A percentile compares a stretch with the other conserved stretches of the same genome.
Conservation (phyloP, 2,113 vertebrate genomes). For the Origma solitaria region DNA sequence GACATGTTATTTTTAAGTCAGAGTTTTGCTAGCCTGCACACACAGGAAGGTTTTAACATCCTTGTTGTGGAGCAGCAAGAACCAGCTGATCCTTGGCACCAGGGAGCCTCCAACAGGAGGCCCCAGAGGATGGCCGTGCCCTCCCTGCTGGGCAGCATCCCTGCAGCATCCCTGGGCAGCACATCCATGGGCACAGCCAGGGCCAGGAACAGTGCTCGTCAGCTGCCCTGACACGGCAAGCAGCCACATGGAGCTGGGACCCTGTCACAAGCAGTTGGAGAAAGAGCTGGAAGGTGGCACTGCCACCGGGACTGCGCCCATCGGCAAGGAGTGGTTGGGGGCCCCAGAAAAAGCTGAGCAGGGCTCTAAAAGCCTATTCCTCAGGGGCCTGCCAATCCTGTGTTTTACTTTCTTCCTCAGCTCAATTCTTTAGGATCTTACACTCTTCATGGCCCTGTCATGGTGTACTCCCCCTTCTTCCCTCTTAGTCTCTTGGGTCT, state of each 20-base stretch:
- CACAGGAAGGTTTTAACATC: not conserved
- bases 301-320: not conserved
- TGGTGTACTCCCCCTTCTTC: not conserved
- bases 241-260: not conserved
- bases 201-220: fast-evolving
- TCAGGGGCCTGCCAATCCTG: fast-evolving
- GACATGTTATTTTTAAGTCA: not conserved
- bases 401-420: not conserved
- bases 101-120: not conserved
- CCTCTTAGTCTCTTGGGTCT: not conserved
- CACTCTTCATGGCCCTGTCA: not conserved
- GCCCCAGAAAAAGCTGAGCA: not conserved
- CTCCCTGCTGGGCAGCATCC: not conserved
- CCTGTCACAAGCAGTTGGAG: not conserved
- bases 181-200: not conserved
- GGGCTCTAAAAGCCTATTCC: not conserved
- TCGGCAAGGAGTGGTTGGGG: not conserved
- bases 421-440: not conserved
- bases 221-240: not conserved
- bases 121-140: not conserved
- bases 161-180: not conserved
- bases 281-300: not conserved
- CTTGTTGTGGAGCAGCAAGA: fast-evolving
- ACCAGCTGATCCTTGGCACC: not conserved
- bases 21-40: not conserved